A percentile compares a stretch with the other conserved stretches of the same genome.
These are phyloP conservation scores for Bombus soroeensis DNA, from an alignment of 1,140 invertebrate species.

Conservation along the genomic window DNA sequence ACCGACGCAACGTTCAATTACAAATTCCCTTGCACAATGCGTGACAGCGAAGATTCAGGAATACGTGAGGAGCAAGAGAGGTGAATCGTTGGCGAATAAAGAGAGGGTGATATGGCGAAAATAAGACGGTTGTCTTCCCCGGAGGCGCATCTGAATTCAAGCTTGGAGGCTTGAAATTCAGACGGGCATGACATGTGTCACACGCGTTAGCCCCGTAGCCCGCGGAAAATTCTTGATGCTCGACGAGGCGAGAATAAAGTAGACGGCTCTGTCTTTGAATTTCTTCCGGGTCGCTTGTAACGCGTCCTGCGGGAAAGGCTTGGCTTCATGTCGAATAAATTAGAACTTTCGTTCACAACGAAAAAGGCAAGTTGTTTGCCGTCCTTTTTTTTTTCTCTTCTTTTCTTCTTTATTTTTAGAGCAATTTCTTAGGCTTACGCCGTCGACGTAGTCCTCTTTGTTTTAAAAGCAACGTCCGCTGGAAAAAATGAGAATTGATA, in stretches of 20 bases:
- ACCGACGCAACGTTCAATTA: neutral
- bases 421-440: neutral
- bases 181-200: constrained; percentile 25
- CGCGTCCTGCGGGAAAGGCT: constrained; percentile 15
- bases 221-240: constrained; percentile 35
- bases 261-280: constrained; percentile 40
- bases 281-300: constrained; percentile 33
- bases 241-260: constrained; percentile 32
- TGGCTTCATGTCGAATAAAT: constrained; percentile 29
- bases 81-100: neutral
- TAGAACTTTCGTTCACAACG: constrained; percentile 12
- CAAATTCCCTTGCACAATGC: neutral
- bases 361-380: neutral
- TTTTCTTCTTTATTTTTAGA: neutral
- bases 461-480: neutral
- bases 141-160: constrained; percentile 16
- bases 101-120: neutral
- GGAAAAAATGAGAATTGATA: constrained; percentile 24
- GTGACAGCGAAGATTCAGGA: neutral
- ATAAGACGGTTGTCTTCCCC: constrained; percentile 17
- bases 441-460: neutral
- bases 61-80: neutral
- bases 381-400: neutral
- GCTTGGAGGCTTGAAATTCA: constrained; percentile 19
- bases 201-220: constrained; percentile 10